Percentiles rank a stretch among this genome's conserved stretches.
Evolutionary conservation across 2,113 vertebrate species (phyloP).

Genomic region (Rhinoptilus africanus): DNA sequence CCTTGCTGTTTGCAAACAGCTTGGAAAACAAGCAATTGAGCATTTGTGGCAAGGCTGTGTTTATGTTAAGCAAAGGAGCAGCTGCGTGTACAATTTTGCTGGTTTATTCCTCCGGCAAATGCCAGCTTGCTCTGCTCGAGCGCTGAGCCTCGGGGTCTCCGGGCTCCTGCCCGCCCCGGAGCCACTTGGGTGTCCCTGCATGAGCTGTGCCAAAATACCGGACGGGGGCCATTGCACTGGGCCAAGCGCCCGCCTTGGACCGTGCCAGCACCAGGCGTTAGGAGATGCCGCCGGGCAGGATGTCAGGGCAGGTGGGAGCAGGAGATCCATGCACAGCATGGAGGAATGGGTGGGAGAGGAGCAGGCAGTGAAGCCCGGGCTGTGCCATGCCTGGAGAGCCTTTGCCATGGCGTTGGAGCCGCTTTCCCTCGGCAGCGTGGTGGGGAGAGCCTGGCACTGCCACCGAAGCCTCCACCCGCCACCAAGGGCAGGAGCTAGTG

Average conservation of each 20-base stretch:
- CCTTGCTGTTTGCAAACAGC: neutral
- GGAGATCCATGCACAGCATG: neutral
- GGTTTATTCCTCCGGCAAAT: fast-evolving
- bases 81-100: fast-evolving
- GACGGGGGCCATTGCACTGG: neutral
- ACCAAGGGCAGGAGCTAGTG: neutral
- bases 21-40: neutral
- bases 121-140: neutral
- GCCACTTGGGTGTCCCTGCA: neutral
- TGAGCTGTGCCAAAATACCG: neutral
- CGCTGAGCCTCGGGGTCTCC: fast-evolving
- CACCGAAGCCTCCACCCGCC: neutral
- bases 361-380: neutral
- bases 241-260: neutral
- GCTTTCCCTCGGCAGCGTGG: too few species aligned
- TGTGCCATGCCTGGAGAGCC: neutral
- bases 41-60: neutral
- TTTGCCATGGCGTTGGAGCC: neutral
- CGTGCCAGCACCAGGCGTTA: too few species aligned
- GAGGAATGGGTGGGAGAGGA: neutral
- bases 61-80: neutral
- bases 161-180: neutral
- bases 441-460: neutral
- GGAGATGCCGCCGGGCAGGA: neutral
- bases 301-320: neutral